A percentile compares a stretch with the other conserved stretches of the same genome.
Evolutionary conservation across 2,113 vertebrate species (phyloP).

Genomic region (Amphiprion ocellaris): DNA sequence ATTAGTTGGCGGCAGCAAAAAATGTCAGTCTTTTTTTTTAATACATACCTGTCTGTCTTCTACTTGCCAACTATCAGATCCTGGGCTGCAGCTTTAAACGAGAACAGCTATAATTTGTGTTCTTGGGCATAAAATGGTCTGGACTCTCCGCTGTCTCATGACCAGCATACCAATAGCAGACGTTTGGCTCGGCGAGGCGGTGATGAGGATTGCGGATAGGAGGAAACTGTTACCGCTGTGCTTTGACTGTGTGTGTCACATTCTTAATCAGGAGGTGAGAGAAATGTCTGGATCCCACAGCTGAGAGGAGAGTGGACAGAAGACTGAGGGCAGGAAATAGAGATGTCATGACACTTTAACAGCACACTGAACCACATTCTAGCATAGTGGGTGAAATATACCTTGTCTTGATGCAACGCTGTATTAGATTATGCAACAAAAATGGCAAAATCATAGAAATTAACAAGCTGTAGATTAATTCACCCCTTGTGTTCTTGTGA

Average conservation of each 20-base stretch:
- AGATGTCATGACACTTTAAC: constrained; percentile 22
- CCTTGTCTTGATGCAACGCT: neutral
- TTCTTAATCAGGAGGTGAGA: constrained; percentile 37
- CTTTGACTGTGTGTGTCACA: constrained; percentile 38
- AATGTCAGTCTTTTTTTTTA: neutral
- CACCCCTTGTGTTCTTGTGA: neutral
- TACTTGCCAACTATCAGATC: constrained; percentile 13
- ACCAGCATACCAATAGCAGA: constrained; percentile 56
- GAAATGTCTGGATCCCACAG: constrained; percentile 16
- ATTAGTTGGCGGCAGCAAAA: neutral
- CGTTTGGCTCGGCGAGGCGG: constrained; percentile 29
- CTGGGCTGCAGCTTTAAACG: constrained; percentile 37
- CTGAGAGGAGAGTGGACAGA: constrained; percentile 6
- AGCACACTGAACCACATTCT: neutral
- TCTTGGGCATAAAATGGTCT: constrained; percentile 52
- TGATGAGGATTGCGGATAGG: constrained; percentile 43
- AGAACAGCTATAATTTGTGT: constrained; percentile 38
- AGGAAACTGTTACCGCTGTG: constrained; percentile 1
- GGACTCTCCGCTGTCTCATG: constrained; percentile 15
- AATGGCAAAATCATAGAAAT: neutral
- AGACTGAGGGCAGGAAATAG: constrained; percentile 1
- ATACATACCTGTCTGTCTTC: neutral
- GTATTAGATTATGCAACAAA: constrained; percentile 12
- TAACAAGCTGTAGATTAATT: constrained; percentile 8
- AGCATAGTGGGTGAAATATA: neutral